These are phyloP conservation scores for Phylloscopus trochilus DNA, from an alignment of 2,113 vertebrate species.

Conservation along the genomic window DNA sequence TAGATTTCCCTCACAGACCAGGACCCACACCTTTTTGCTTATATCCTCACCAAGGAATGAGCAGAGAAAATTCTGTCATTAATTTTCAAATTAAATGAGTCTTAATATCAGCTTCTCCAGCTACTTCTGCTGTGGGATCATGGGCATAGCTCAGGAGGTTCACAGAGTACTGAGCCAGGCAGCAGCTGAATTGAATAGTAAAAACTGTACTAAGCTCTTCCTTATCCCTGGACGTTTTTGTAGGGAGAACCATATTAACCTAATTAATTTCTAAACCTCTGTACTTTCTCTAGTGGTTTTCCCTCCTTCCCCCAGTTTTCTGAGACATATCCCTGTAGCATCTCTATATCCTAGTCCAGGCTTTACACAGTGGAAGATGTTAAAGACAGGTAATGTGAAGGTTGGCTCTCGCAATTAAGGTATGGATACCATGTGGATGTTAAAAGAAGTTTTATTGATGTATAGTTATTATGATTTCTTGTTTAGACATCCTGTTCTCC, in stretches of 20 bases:
- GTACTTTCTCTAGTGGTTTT: not conserved
- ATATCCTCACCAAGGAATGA: not conserved
- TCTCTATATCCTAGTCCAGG: not conserved
- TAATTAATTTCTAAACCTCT: not conserved
- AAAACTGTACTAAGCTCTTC: not conserved
- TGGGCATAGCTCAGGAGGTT: not conserved
- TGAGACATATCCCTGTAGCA: not conserved
- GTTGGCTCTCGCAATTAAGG: not conserved
- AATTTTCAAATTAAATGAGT: slow-evolving; percentile 13
- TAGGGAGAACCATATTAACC: not conserved
- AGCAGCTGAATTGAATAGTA: not conserved
- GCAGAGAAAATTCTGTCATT: not conserved
- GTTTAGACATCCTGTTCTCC: not conserved
- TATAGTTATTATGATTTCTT: not conserved
- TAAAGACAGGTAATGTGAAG: not conserved
- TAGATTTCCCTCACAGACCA: not conserved
- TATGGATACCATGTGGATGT: not conserved
- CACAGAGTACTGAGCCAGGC: not conserved
- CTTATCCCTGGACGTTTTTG: not conserved
- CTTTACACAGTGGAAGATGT: not conserved
- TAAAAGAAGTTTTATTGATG: not conserved
- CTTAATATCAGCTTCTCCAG: not conserved
- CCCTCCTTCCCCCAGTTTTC: not conserved
- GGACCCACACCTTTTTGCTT: not conserved
- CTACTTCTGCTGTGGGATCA: not conserved